Evolutionary conservation across 2,888 invertebrate genomes (phyloP).

Genomic region (Drosophila anomalipes): DNA sequence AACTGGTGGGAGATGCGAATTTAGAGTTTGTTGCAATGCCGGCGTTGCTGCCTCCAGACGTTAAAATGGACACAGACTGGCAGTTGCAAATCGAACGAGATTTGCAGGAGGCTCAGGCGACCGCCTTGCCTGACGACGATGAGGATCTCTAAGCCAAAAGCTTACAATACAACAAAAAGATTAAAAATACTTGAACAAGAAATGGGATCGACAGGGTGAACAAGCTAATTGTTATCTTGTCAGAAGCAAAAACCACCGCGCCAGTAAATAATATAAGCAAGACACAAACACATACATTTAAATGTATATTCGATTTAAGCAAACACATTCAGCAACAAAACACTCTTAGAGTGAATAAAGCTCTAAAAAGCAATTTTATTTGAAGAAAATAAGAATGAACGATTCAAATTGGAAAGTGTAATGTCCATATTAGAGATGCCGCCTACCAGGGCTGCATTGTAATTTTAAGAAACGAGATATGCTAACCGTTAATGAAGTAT

Average conservation of each 20-base stretch:
- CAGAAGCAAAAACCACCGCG: neutral
- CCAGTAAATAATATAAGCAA: neutral
- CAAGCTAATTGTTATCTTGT: neutral
- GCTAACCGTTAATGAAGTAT: neutral
- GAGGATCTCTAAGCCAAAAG: conserved; percentile 92
- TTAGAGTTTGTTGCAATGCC: neutral
- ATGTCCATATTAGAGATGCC: neutral
- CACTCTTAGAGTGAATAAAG: neutral
- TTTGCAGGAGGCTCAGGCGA: conserved; percentile 97
- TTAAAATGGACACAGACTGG: conserved; percentile 97
- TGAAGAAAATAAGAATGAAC: neutral
- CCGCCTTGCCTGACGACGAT: conserved; percentile 98
- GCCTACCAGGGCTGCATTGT: conserved; percentile 18
- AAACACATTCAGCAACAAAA: neutral
- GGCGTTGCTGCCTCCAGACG: neutral
- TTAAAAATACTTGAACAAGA: conserved; percentile 86
- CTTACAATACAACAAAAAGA: conserved; percentile 38
- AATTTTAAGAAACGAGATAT: neutral
- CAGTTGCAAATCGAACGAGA: conserved; percentile 98
- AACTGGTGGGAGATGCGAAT: neutral
- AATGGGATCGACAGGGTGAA: neutral
- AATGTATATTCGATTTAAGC: neutral
- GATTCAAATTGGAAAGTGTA: neutral
- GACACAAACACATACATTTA: neutral
- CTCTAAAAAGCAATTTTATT: neutral